Conservation (phyloP, 2,113 vertebrate species). For the Kryptolebias marmoratus region DNA sequence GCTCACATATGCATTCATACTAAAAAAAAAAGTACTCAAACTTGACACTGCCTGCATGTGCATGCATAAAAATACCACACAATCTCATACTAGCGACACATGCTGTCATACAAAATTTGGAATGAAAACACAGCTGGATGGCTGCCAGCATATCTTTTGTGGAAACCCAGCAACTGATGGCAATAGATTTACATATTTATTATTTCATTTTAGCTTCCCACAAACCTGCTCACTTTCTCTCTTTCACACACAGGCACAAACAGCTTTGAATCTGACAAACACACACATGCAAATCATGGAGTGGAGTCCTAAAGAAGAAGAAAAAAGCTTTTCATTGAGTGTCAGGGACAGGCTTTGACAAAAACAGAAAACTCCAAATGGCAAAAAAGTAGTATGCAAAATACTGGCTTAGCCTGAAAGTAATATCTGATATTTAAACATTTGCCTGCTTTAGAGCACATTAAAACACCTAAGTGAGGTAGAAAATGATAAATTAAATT, state of each 20-base stretch:
- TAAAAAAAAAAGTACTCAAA: conserved; percentile 20
- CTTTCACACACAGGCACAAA: conserved; percentile 4
- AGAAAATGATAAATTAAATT: background rate
- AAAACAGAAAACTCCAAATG: conserved; percentile 36
- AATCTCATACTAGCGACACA: conserved; percentile 24
- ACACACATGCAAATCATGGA: conserved; percentile 37
- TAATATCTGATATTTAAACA: conserved; percentile 1
- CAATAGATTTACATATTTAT: conserved; percentile 65
- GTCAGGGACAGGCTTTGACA: conserved; percentile 37
- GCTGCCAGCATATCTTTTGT: conserved; percentile 51
- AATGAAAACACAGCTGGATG: conserved; percentile 47
- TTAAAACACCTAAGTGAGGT: background rate
- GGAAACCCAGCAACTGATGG: conserved; percentile 56
- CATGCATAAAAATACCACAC: conserved; percentile 3
- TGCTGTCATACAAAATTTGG: conserved; percentile 44
- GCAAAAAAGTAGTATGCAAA: conserved; percentile 48
- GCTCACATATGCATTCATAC: background rate
- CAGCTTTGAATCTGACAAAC: conserved; percentile 29
- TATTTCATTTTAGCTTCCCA: conserved; percentile 59
- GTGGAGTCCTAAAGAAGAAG: conserved; percentile 9
- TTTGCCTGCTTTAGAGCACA: background rate
- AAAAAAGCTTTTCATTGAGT: conserved; percentile 28
- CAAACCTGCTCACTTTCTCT: conserved; percentile 3
- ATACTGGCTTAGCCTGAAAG: conserved; percentile 36
- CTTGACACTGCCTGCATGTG: background rate